Base-by-base conservation (phyloP, 2,113 vertebrate genomes). In the Nycticebus coucang region DNA sequence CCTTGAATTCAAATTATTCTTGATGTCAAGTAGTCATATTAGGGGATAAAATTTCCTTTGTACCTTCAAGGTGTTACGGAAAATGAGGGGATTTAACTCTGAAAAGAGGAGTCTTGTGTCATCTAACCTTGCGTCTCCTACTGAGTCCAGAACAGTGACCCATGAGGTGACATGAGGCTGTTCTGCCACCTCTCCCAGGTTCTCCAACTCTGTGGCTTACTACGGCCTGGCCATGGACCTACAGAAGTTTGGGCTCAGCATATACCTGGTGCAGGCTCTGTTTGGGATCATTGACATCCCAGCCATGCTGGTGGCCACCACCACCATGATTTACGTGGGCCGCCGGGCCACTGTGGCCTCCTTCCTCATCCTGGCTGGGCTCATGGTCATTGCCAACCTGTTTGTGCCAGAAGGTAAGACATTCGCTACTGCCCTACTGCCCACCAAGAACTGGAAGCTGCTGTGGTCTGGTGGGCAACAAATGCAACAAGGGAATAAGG, bases 181-280 rank as follows among this genome's bases (percentile, higher is more conserved):
- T 68, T 72, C 68, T 77, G 33, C 79, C 0, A 0, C 83, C 79
- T 45, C 55, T 26, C 55, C 77, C 84, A 98, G 98, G 98, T 98
- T 98, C 97, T 98, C 99, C 72, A 99, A 98, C 78, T 99, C 99
- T 85, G 98, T 99, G 97, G 98, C 99, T 0, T 99, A 99, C 97
- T 99, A 99, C 1, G 99, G 99, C 79, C 96, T 99, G 97, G 98
- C 98, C 1, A 99, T 99, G 99, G 99, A 99, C 95, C 98, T 99
- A 85, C 99, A 99, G 98, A 99, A 99, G 98, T 99, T 99, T 8
- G 98, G 99, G 30, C 98, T 99, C 89, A 99, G 97, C 94, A 97
- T 99, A 57, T 99, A 99, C 97, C 85, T 99, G 96, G 98, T 99
- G 2, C 99, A 99, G 97, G 94, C 99, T 35, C 98, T 99, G 79